Evolutionary conservation across 2,797 vertebrate genomes (phyloP).

Genomic region (Epinephelus coioides): DNA sequence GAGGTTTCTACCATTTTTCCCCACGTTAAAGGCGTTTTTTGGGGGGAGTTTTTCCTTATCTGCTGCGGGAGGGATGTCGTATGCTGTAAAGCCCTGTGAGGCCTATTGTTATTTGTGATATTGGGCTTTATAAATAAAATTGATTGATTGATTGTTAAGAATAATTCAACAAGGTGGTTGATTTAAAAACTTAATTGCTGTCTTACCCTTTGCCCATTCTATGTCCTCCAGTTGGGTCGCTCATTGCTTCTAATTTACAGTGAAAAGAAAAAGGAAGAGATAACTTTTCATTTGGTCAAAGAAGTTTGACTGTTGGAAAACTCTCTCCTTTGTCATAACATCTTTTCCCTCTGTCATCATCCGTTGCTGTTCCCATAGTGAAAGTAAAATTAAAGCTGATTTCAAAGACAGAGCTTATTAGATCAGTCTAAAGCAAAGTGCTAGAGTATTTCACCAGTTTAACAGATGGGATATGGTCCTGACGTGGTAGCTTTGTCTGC

Average conservation of each 20-base stretch:
- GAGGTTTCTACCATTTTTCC: too few species aligned
- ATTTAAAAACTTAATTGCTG: conserved; percentile 13
- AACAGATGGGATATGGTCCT: conserved; percentile 15
- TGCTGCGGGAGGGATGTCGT: too few species aligned
- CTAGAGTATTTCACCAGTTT: conserved; percentile 3
- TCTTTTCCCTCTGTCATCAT: conserved; percentile 9
- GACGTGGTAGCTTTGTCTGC: conserved; percentile 21
- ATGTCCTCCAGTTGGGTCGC: conserved; percentile 38
- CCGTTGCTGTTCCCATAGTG: conserved; percentile 21
- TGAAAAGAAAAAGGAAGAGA: conserved; percentile 10
- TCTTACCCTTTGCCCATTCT: conserved; percentile 23
- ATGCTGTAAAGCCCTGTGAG: too few species aligned
- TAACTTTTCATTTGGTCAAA: conserved; percentile 26
- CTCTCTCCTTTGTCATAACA: conserved; percentile 18
- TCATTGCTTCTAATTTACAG: conserved; percentile 4
- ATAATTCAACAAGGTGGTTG: conserved; percentile 3
- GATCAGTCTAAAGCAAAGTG: neutral
- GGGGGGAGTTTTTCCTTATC: too few species aligned
- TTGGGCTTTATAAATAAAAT: too few species aligned
- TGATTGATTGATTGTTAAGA: neutral
- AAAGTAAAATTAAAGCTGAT: conserved; percentile 35
- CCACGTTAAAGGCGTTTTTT: too few species aligned
- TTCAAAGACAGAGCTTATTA: conserved; percentile 40
- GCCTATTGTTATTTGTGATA: too few species aligned
- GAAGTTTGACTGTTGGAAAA: conserved; percentile 31